These are phyloP conservation scores for Bursaphelenchus mucronatus DNA, from an alignment of 1,140 invertebrate genomes.

Conservation along the genomic window DNA sequence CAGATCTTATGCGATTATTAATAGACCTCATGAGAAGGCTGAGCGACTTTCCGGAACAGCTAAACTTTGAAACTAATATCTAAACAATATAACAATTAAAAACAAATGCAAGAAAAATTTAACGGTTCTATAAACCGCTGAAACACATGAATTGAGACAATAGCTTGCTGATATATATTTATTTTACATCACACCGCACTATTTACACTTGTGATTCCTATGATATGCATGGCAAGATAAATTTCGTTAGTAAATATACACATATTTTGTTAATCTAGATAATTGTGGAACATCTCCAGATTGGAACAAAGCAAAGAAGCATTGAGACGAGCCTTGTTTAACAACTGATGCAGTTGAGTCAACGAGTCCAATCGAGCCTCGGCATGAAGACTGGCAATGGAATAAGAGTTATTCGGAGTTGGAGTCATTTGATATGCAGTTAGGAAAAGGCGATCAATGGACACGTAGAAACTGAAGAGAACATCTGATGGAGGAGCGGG, in stretches of 20 bases:
- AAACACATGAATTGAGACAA: no score
- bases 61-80: no score
- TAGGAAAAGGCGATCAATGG: conserved; percentile 7
- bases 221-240: not conserved
- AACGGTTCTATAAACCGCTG: no score
- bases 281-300: conserved; percentile 18
- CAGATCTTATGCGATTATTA: no score
- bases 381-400: conserved; percentile 9
- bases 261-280: conserved; percentile 3
- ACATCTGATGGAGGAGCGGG: conserved; percentile 16
- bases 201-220: no score
- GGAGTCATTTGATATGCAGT: conserved; percentile 20
- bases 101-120: no score
- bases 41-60: no score
- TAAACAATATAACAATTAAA: no score
- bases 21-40: no score
- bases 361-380: conserved; percentile 11
- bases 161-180: no score
- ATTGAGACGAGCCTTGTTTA: conserved; percentile 14
- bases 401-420: conserved; percentile 12
- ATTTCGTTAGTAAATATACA: not conserved
- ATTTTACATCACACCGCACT: no score
- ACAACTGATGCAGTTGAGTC: not conserved
- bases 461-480: conserved; percentile 13
- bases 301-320: conserved; percentile 5